A percentile compares a stretch with the other conserved stretches of the same genome.
Conservation (phyloP, 2,888 invertebrate genomes). For the Stenotaenia linearis region DNA sequence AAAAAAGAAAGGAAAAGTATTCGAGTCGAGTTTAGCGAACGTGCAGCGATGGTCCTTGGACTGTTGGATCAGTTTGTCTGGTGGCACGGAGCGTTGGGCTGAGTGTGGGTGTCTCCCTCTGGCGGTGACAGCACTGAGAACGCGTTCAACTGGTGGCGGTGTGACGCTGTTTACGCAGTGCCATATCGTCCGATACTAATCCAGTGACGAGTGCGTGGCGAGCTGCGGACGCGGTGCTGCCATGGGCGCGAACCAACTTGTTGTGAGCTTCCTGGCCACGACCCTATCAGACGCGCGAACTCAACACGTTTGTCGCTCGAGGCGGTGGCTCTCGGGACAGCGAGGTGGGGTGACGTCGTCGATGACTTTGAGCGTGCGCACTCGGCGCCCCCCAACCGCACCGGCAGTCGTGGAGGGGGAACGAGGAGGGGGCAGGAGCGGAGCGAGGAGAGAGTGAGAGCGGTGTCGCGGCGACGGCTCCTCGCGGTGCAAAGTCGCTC, state of each 20-base stretch:
- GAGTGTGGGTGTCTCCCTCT: neutral
- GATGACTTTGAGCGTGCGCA: slow-evolving; percentile 26
- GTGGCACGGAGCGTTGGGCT: neutral
- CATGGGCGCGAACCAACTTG: too few species aligned
- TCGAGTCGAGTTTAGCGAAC: neutral
- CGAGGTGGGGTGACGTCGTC: neutral
- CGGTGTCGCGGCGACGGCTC: neutral
- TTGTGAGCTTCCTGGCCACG: neutral
- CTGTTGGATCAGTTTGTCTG: neutral
- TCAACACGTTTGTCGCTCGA: slow-evolving; percentile 27
- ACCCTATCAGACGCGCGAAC: slow-evolving; percentile 23
- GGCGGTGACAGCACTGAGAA: slow-evolving; percentile 9
- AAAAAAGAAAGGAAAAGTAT: neutral
- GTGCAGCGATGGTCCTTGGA: neutral
- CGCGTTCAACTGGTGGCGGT: slow-evolving; percentile 14
- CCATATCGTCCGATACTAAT: neutral
- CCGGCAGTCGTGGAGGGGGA: neutral
- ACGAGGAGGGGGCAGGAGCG: neutral
- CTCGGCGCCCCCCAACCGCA: neutral
- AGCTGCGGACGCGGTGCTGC: neutral
- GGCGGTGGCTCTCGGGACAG: slow-evolving; percentile 3
- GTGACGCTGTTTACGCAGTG: slow-evolving; percentile 12
- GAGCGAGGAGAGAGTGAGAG: neutral
- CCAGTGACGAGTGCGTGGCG: neutral
- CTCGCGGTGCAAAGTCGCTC: neutral